Evolutionary conservation across 1,140 invertebrate genomes (phyloP), one percentile per base, ranked within the genome.

Genomic region (Hyphantria cunea): DNA sequence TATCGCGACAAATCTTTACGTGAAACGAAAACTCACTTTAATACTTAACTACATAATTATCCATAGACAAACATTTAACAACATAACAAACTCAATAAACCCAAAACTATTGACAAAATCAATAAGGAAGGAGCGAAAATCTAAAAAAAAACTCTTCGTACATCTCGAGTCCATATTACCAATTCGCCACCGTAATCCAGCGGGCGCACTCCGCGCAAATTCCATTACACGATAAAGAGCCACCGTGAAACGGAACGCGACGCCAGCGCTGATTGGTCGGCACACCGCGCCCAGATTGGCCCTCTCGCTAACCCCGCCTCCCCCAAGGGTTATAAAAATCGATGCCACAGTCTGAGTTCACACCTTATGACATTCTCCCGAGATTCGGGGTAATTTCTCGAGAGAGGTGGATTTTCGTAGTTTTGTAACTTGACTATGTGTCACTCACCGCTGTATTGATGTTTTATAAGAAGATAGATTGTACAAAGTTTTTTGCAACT

Each of bases 321-420:
- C 76, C 78, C 61, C 54, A 56, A 70, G 76, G 83, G 81, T 79
- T 87, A 90, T 88, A 87, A 90, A 90, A 90, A 90, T 90, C 87
- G 80, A 90, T 90, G 83, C 17, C 17, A 25, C 17, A 1, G 17
- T 25, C 17, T 25, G 17, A 25, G 17, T 25, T 25, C 17, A 25
- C 17, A 25, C 17, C 17, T 25, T 25, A 25, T 25, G 17, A 25
- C 17, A 25, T 25, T 25, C 17, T 25, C 17, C 17, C 17, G 17
- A 25, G 17, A 25, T 25, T 25, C 5, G 17, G 17, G 17, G 17
- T 25, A 25, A 25, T 25, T 25, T 25, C 17, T 25, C 17, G 17
- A 1, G 17, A 25, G 5, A 25, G 17, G 17, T 25, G 17, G 17
- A 25, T 25, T 25, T 25, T 25, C 1, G 17, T 25, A 25, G 17